phyloP scores from a whole-genome alignment of 2,888 invertebrate species.

The Spicauda simplicius region DNA sequence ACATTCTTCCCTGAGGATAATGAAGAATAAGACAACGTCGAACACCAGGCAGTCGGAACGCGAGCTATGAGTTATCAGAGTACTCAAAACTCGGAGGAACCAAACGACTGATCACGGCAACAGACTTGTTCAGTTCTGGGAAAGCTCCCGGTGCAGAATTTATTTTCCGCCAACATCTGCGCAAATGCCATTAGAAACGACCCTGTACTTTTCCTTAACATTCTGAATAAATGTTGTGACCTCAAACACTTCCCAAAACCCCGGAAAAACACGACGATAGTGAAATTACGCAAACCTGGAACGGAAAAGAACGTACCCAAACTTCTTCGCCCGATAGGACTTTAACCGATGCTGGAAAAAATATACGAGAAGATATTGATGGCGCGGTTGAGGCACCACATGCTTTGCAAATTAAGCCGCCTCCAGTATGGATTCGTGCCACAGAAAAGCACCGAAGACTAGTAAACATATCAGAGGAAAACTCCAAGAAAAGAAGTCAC shows the following conservation, averaged over 20 bases:
- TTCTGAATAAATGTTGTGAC: conserved; percentile 1
- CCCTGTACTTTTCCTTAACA: neutral
- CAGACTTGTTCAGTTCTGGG: conserved; percentile 2
- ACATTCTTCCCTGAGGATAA: conserved; percentile 1
- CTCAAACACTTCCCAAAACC: conserved; percentile 2
- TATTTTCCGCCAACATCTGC: conserved; percentile 8
- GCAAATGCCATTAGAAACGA: neutral
- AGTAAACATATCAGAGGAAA: too few species aligned
- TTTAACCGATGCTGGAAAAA: conserved; percentile 1
- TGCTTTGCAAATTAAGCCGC: too few species aligned
- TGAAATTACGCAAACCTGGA: conserved; percentile 7
- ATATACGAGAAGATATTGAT: neutral
- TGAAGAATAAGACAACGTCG: neutral
- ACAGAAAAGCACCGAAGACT: too few species aligned
- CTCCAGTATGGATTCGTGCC: too few species aligned
- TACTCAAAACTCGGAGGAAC: neutral
- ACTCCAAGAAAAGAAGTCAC: too few species aligned
- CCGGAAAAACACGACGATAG: conserved; percentile 14
- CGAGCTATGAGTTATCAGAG: neutral
- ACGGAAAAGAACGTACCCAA: conserved; percentile 1
- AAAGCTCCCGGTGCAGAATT: neutral
- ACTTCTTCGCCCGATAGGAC: conserved; percentile 7
- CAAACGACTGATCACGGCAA: neutral
- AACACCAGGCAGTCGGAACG: neutral
- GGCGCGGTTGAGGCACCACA: too few species aligned